phyloP scores from a whole-genome alignment of 2,113 vertebrate species.

The Salminus brasiliensis region DNA sequence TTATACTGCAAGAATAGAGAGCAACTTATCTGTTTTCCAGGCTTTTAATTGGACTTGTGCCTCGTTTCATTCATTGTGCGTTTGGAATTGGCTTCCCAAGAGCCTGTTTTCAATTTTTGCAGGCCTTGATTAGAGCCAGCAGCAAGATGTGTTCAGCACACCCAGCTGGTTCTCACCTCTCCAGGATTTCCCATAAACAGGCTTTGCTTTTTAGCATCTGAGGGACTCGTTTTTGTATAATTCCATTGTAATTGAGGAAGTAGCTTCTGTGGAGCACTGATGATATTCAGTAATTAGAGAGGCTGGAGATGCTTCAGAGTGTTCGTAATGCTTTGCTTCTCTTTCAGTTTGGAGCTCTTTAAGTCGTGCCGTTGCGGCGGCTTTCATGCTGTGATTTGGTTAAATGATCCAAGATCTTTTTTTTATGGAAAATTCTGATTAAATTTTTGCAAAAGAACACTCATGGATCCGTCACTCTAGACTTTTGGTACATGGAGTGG shows the following conservation, averaged over 20 bases:
- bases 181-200: constrained; percentile 68
- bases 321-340: background rate
- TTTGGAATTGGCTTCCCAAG: constrained; percentile 55
- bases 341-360: background rate
- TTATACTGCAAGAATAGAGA: constrained; percentile 49
- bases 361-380: background rate
- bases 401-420: background rate
- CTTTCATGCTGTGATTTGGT: background rate
- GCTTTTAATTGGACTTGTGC: constrained; percentile 70
- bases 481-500: background rate
- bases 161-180: constrained; percentile 78
- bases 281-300: background rate
- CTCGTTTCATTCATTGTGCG: constrained; percentile 69
- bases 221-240: background rate
- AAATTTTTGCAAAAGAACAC: background rate
- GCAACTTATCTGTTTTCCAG: constrained; percentile 71
- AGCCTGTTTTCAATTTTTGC: constrained; percentile 77
- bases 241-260: background rate
- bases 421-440: background rate
- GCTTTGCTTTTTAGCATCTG: background rate
- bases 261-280: background rate
- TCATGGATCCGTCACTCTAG: background rate
- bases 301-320: background rate
- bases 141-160: constrained; percentile 67
- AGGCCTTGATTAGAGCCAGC: constrained; percentile 67